Conservation (phyloP, 2,797 vertebrate species). For the Decapterus maruadsi region DNA sequence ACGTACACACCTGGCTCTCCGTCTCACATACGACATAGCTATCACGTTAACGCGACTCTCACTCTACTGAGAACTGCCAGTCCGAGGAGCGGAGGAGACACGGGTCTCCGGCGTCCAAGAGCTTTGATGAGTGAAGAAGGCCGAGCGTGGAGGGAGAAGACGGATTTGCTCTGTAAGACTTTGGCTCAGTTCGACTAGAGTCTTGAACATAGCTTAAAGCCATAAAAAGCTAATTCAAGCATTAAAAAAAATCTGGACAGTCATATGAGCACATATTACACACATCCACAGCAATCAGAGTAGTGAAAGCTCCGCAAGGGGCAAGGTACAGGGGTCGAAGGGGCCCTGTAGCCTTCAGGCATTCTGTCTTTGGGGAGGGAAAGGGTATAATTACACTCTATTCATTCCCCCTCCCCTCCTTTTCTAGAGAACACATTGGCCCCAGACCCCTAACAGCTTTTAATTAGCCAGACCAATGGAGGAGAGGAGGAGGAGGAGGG, state of each 20-base stretch:
- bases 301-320: constrained; percentile 65
- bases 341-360: constrained; percentile 74
- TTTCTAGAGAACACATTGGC: constrained; percentile 76
- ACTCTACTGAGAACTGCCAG: constrained; percentile 68
- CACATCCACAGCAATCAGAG: constrained; percentile 37
- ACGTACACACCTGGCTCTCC: constrained; percentile 63
- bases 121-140: constrained; percentile 52
- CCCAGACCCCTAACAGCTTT: constrained; percentile 84
- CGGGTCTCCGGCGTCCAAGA: constrained; percentile 18
- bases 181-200: neutral
- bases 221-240: constrained; percentile 7
- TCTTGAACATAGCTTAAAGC: neutral
- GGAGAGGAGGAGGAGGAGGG: constrained; percentile 28
- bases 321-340: constrained; percentile 62
- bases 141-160: neutral
- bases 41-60: constrained; percentile 72
- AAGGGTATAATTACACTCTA: constrained; percentile 82
- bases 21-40: constrained; percentile 51
- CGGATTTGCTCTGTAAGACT: neutral
- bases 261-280: constrained; percentile 39
- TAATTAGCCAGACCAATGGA: constrained; percentile 77
- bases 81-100: constrained; percentile 41
- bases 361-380: constrained; percentile 73
- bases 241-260: constrained; percentile 16
- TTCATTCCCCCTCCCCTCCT: constrained; percentile 77